Base-by-base conservation (phyloP, 2,113 vertebrate species). In the Ailurus styani region DNA sequence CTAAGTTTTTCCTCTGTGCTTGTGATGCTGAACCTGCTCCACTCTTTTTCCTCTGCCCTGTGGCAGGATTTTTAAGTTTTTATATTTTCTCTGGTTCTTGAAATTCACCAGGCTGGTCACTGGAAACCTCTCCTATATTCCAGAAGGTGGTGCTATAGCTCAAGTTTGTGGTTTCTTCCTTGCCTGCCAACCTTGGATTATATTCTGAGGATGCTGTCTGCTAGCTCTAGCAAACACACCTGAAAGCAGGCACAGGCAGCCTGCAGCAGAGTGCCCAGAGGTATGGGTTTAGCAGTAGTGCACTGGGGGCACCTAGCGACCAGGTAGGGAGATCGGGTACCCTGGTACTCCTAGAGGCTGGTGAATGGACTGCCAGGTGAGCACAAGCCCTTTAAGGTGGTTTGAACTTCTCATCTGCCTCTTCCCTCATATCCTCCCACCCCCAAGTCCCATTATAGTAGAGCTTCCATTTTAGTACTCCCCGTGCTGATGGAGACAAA, bases 121-220 rank as follows among this genome's bases (percentile, higher is more conserved):
- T 47, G 54, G 70, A 89, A 75, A 77, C 40, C 45, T 47, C 40
- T 60, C 72, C 42, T 75, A 12, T 77, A 77, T 75, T 42, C 57
- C 87, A 77, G 52, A 89, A 89, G 87, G 54, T 89, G 87, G 87
- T 25, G 82, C 82, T 62, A 84, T 21, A 62, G 40, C 82, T 62
- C 17, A 73, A 73, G 37, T 88, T 57, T 57, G 70, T 57, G 52
- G 52, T 47, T 75, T 57, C 54, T n/a, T 88, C 40, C 52, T 21
- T 10, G 12, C 17, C 66, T 4, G 20, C 29, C 52, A 21, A 2
- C 12, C 10, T 6, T 3, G 0, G 14, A 34, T 37, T 55, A 40
- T 57, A 57, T n/a, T 73, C 37, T 75, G 40, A 89, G 13, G 3
- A 7, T 75, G 37, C 87, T 89, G 8, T 60, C 40, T 55, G 37